Percentiles rank a stretch among this genome's conserved stretches.
Evolutionary conservation across 2,888 invertebrate species (phyloP).

Genomic region (Therioaphis trifolii): DNA sequence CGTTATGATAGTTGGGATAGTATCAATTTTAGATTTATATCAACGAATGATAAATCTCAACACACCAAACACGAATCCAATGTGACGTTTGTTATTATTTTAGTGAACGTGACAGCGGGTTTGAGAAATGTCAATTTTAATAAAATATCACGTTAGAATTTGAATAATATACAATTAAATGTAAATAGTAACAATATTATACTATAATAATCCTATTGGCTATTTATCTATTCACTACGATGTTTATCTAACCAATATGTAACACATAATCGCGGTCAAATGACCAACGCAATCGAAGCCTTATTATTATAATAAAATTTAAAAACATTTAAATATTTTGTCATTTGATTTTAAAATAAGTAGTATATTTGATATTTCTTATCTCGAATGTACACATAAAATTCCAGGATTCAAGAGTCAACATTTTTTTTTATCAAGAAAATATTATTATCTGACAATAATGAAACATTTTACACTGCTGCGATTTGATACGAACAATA

Average conservation of each 20-base stretch:
- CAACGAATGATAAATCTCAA: not conserved
- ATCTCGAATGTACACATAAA: not conserved
- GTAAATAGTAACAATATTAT: too few relatives aligned
- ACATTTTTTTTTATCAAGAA: not conserved
- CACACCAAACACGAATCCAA: not conserved
- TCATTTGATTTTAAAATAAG: not conserved
- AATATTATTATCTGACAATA: not conserved
- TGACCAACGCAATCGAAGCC: too few relatives aligned
- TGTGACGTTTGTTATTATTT: not conserved
- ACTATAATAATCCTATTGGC: not conserved
- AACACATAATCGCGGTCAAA: too few relatives aligned
- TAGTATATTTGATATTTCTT: not conserved
- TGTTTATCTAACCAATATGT: not conserved
- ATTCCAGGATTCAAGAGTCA: not conserved
- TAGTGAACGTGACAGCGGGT: not conserved
- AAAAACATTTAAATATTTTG: not conserved
- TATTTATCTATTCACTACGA: too few relatives aligned
- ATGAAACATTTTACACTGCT: not conserved
- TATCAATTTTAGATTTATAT: not conserved
- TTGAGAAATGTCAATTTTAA: not conserved
- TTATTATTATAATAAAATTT: too few relatives aligned
- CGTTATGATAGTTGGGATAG: not conserved
- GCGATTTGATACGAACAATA: not conserved
- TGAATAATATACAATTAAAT: not conserved
- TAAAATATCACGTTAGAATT: not conserved